Evolutionary conservation across 2,888 invertebrate species (phyloP).

Genomic region (Orthosia cruda): DNA sequence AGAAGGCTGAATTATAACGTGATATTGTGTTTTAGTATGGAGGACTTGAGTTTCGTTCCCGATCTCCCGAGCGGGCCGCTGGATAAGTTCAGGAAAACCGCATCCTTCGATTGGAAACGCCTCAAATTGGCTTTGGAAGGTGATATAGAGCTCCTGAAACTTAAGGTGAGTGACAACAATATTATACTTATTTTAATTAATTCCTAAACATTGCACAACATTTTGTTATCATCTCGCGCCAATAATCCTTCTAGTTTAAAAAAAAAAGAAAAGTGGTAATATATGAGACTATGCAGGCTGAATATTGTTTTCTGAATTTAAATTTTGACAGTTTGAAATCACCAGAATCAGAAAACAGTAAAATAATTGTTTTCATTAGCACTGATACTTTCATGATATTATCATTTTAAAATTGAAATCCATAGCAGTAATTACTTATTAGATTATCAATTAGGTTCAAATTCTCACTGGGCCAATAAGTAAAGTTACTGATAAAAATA

Average conservation of each 20-base stretch:
- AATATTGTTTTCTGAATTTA: not conserved
- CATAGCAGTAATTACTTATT: not conserved
- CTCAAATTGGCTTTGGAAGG: slow-evolving; percentile 96
- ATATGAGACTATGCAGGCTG: not conserved
- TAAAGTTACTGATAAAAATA: not conserved
- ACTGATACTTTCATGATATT: too few species aligned
- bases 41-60: slow-evolving; percentile 92
- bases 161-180: slow-evolving; percentile 93
- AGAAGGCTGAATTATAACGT: slow-evolving; percentile 65
- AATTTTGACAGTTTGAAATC: not conserved
- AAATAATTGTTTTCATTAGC: not conserved
- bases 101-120: slow-evolving; percentile 97
- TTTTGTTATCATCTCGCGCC: slow-evolving; percentile 29
- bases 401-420: not conserved
- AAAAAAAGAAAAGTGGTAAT: not conserved
- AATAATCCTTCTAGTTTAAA: slow-evolving; percentile 31
- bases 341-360: too few species aligned
- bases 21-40: slow-evolving; percentile 83
- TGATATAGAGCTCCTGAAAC: slow-evolving; percentile 93
- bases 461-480: not conserved
- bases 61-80: slow-evolving; percentile 95
- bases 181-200: slow-evolving; percentile 7
- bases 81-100: slow-evolving; percentile 94
- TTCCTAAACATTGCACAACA: slow-evolving; percentile 33
- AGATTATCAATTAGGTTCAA: not conserved